These are phyloP conservation scores for Triplophysa dalaica DNA, from an alignment of 2,113 vertebrate species.

Conservation along the genomic window DNA sequence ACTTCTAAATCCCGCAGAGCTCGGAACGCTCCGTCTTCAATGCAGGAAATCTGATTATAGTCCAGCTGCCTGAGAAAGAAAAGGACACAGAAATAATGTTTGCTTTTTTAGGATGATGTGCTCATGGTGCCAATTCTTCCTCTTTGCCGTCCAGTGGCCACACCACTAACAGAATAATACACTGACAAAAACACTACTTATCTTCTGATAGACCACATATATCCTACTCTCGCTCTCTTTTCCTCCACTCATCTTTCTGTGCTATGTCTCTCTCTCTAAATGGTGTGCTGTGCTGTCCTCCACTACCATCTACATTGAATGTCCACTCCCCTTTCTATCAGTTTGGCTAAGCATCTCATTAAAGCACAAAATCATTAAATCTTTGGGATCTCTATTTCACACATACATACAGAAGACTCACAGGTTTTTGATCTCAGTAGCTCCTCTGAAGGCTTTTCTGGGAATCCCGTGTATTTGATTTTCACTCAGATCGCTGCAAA, in stretches of 20 bases:
- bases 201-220: not conserved
- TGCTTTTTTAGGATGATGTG: slow-evolving; percentile 16
- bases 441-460: slow-evolving; percentile 95
- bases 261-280: not conserved
- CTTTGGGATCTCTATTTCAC: not conserved
- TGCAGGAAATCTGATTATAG: slow-evolving; percentile 57
- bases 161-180: not conserved
- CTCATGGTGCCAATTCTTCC: slow-evolving; percentile 1
- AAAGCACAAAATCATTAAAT: slow-evolving; percentile 14
- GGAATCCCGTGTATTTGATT: slow-evolving; percentile 98
- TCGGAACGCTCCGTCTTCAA: slow-evolving; percentile 54
- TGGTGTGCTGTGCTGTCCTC: not conserved
- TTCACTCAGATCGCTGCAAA: slow-evolving; percentile 91
- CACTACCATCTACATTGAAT: slow-evolving; percentile 2
- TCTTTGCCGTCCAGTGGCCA: not conserved
- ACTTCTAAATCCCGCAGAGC: slow-evolving; percentile 55
- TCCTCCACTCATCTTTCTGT: not conserved
- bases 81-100: slow-evolving; percentile 9
- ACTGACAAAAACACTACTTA: slow-evolving; percentile 13
- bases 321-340: slow-evolving; percentile 9
- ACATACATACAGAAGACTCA: slow-evolving; percentile 74
- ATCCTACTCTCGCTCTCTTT: not conserved
- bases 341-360: slow-evolving; percentile 30
- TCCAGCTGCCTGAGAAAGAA: slow-evolving; percentile 49
- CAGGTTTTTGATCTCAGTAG: slow-evolving; percentile 98